Evolutionary conservation across 2,888 invertebrate genomes (phyloP), one percentile per base, ranked within the genome.

Genomic region (Drosophila rellima): DNA sequence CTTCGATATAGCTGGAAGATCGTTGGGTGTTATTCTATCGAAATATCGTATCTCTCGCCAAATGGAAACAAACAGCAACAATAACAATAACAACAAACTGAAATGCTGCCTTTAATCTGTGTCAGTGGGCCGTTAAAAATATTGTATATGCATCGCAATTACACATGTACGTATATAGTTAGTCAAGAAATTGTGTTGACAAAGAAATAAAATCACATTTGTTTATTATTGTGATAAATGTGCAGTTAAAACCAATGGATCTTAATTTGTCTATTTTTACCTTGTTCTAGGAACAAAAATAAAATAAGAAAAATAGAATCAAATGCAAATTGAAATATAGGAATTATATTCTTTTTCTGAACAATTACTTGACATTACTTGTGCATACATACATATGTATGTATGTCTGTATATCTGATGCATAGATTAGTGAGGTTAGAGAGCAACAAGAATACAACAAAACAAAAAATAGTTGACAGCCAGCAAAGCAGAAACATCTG

Each of bases 1-100:
- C 95, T 89, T 95, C 94, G 83, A 95, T 94, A 91, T 95, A 96
- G 84, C 96, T 95, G 91, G 75, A 93, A 93, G 92, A 91, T 91
- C 65, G 71, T 70, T 65, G 55, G 42, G 52, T 65, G 60, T 70
- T 75, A 70, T 70, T 59, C 29, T 40, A 18, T 37, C 33, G n/a
- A 35, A 33, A 50, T 66, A 44, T 54, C 35, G 64, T 48, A 73
- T 62, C 37, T 54, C 50, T 64, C 51, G 61, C 29, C 79, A 69
- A 62, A 73, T 82, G 75, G 70, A 84, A 82, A 80, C 85, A 82
- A 77, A 70, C 70, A 56, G 51, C 35, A 55, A 45, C 23, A 44
- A 44, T 35, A 45, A 52, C 13, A 52, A 26, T 15, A 47, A 48
- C 48, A 48, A 52, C 10, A 48, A 65, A 55, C 6, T 35, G 29